A percentile compares a stretch with the other conserved stretches of the same genome.
Conservation (phyloP, 2,797 vertebrate genomes). For the Cuniculus paca region DNA sequence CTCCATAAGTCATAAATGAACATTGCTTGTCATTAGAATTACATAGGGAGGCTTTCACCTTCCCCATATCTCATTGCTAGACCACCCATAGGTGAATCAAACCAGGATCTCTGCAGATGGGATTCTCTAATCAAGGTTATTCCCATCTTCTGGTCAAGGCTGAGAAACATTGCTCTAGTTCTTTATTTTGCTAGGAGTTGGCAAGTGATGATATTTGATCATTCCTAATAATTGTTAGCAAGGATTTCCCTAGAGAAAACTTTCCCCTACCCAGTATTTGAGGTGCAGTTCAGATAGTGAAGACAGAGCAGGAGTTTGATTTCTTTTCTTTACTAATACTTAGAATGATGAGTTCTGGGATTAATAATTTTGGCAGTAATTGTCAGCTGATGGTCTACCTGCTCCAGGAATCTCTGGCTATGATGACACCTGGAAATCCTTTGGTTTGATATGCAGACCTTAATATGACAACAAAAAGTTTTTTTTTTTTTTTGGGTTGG, state of each 20-base stretch:
- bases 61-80: neutral
- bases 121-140: neutral
- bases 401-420: neutral
- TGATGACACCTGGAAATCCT: neutral
- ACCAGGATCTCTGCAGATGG: neutral
- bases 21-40: neutral
- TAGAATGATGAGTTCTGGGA: neutral
- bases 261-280: neutral
- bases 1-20: no score
- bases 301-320: neutral
- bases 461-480: neutral
- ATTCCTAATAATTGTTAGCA: neutral
- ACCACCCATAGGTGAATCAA: neutral
- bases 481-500: neutral
- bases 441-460: neutral
- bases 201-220: neutral
- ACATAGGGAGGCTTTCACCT: neutral
- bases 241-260: neutral
- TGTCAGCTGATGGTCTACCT: neutral
- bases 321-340: slow-evolving; percentile 4
- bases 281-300: neutral
- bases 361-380: neutral
- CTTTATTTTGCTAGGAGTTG: neutral
- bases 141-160: neutral
- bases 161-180: neutral